Conservation (phyloP, 1,140 invertebrate species). For the Acromyrmex echinatior region DNA sequence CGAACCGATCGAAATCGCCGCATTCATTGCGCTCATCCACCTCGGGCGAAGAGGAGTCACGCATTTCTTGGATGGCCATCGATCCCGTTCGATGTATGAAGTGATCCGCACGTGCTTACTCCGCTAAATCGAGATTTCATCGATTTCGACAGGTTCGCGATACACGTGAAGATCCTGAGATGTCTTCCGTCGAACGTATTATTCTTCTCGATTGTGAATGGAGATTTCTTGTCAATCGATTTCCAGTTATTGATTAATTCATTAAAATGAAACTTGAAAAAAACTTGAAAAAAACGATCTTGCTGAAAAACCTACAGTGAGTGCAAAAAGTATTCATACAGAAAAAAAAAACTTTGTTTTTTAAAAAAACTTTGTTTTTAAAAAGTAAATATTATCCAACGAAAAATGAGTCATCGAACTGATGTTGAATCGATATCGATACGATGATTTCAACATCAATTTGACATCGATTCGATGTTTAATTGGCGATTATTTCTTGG, state of each 20-base stretch:
- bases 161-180: neutral
- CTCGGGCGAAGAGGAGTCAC: neutral
- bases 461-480: too few relatives aligned
- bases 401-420: too few relatives aligned
- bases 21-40: slow-evolving; percentile 10
- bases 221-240: neutral
- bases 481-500: too few relatives aligned
- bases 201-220: neutral
- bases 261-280: too few relatives aligned
- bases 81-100: slow-evolving; percentile 22
- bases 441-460: too few relatives aligned
- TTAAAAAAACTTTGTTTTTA: too few relatives aligned
- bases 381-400: too few relatives aligned
- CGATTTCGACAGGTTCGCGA: neutral
- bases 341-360: too few relatives aligned
- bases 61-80: neutral
- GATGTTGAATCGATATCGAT: too few relatives aligned
- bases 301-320: too few relatives aligned
- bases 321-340: too few relatives aligned
- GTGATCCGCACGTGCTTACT: neutral
- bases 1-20: slow-evolving; percentile 24
- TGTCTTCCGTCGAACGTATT: neutral
- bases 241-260: neutral
- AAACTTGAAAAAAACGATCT: too few relatives aligned
- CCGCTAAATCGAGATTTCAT: neutral